Base-by-base conservation (phyloP, 2,113 vertebrate species). In the Ophthalmolycus amberensis region DNA sequence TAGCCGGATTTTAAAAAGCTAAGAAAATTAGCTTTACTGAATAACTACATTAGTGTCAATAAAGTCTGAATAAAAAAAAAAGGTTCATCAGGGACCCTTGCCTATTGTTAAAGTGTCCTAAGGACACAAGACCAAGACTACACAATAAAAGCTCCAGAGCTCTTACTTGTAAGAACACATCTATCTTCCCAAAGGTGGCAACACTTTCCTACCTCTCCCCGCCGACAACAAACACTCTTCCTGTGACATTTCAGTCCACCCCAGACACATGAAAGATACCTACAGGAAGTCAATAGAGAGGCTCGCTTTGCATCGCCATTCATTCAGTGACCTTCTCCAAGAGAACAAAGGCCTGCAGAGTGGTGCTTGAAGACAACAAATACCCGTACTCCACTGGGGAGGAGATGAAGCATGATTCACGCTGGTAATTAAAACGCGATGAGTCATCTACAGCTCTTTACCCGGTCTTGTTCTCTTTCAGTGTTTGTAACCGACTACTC, bases 301-400 rank as follows among this genome's bases (percentile, higher is more conserved):
- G 34, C 48, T 77, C 60, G 59, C 59, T 71, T 29, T 67, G 38
- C 68, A 37, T 46, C 16, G 58, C 32, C 56, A 34, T 71, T 79
- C 64, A 77, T n/a, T 27, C 37, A 20, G 42, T 80, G 78, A 86
- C 68, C 85, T 88, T 69, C 75, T 75, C 77, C 76, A 18, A 71
- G 25, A 63, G n/a, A 54, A 75, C 29, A 77, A 71, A 78, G 16
- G 38, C 40, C 70, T 18, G 54, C 37, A 56, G 32, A 88, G 69
- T 15, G 81, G 52, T 75, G 70, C 76, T 77, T 59, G 22, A 74
- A 48, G 59, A 77, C 54, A 63, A 48, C 70, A 80, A 73, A 60
- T 46, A 56, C 56, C 54, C 14, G 10, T 6, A 37, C 70, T 77
- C 66, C 52, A 27, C 54, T 2, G 59, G 27, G 59, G 20, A 54